Conservation (phyloP, 1,140 invertebrate species). For the Orius insidiosus region DNA sequence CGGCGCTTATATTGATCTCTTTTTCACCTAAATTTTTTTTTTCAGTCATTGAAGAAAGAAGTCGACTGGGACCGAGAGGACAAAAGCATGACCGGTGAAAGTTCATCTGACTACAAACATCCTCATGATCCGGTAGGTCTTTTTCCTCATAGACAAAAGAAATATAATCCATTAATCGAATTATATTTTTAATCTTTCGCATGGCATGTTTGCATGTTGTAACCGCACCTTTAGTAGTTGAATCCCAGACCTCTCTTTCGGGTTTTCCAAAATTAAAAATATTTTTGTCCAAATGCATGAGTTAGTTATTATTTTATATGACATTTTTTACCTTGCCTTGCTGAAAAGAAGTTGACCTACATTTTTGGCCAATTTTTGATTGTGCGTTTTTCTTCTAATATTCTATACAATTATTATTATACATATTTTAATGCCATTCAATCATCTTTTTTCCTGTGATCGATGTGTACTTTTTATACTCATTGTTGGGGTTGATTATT, state of each 20-base stretch:
- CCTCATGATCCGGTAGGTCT: conserved; percentile 62
- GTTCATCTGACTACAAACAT: conserved; percentile 54
- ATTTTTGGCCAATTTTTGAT: conserved; percentile 59
- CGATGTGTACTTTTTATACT: conserved; percentile 13
- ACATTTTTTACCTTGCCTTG: conserved; percentile 26
- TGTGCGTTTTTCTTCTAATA: conserved; percentile 35
- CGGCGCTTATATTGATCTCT: too few species aligned
- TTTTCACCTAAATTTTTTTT: too few species aligned
- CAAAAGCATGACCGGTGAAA: conserved; percentile 41
- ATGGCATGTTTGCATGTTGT: too few species aligned
- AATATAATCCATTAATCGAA: background rate
- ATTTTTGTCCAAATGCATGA: background rate
- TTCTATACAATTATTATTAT: conserved; percentile 24
- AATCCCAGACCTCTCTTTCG: too few species aligned
- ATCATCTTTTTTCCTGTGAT: conserved; percentile 16
- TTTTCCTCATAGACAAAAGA: conserved; percentile 7
- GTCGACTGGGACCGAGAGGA: conserved; percentile 63
- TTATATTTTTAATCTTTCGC: background rate
- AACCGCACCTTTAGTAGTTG: too few species aligned
- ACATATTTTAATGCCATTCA: conserved; percentile 21
- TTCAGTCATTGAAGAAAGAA: conserved; percentile 75
- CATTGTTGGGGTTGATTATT: background rate
- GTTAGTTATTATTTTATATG: conserved; percentile 13
- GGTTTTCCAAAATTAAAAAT: too few species aligned
- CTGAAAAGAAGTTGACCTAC: conserved; percentile 83